Evolutionary conservation across 1,140 invertebrate species (phyloP).

Genomic region (Pinna nobilis): DNA sequence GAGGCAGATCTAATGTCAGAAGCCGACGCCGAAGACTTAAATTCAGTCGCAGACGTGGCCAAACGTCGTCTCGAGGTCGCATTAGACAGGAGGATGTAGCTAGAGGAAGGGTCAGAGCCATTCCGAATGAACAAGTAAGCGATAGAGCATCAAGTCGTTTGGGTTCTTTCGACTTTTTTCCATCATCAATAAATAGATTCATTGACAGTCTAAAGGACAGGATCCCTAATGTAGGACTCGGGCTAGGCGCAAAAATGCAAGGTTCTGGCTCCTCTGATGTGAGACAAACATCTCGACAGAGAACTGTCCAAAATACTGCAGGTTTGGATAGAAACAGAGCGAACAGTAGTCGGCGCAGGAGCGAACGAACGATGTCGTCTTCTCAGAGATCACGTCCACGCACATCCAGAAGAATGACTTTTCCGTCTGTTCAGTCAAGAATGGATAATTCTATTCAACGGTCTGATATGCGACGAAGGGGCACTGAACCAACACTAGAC

Average conservation of each 20-base stretch:
- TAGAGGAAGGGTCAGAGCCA: background rate
- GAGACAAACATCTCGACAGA: background rate
- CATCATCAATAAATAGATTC: constrained; percentile 8
- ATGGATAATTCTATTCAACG: background rate
- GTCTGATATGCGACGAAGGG: background rate
- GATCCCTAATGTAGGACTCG: constrained; percentile 22
- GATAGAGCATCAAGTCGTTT: no score
- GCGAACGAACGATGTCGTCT: background rate
- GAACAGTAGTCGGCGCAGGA: background rate
- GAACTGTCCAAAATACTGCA: background rate
- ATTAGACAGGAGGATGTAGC: background rate
- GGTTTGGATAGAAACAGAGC: background rate
- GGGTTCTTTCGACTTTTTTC: background rate
- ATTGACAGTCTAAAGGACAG: constrained; percentile 3
- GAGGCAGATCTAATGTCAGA: background rate
- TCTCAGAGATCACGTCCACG: background rate
- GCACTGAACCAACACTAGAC: background rate
- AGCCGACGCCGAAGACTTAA: background rate
- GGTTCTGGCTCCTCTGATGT: background rate
- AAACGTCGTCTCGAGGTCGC: background rate
- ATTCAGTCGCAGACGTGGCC: background rate
- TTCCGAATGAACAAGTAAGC: background rate
- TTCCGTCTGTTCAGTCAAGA: background rate
- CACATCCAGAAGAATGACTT: background rate
- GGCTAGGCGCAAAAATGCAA: background rate